These are phyloP conservation scores for Petrocephalus zakoni DNA, from an alignment of 2,113 vertebrate species.

Conservation along the genomic window DNA sequence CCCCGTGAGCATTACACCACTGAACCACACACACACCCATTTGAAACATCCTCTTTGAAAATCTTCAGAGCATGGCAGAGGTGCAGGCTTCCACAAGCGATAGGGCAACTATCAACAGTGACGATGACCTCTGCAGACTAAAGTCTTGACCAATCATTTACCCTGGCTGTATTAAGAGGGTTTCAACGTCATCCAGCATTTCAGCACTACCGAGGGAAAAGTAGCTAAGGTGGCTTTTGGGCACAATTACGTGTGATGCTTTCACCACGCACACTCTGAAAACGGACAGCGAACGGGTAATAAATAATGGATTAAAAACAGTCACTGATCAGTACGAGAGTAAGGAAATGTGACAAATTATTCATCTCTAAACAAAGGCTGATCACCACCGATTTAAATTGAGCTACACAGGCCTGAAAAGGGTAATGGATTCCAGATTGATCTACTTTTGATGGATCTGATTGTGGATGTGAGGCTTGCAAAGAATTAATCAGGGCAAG, in stretches of 20 bases:
- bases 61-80: conserved; percentile 8
- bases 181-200: background rate
- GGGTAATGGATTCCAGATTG: conserved; percentile 76
- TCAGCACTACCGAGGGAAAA: background rate
- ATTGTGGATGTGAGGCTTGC: conserved; percentile 57
- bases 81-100: background rate
- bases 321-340: background rate
- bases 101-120: background rate
- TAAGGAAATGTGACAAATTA: conserved; percentile 11
- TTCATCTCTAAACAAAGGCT: conserved; percentile 20
- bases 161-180: background rate
- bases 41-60: background rate
- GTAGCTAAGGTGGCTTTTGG: background rate
- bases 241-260: background rate
- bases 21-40: background rate
- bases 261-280: background rate
- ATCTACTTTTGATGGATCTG: conserved; percentile 62
- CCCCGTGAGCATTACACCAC: background rate
- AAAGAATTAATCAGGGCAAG: conserved; percentile 63
- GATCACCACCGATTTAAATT: conserved; percentile 19
- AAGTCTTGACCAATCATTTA: background rate
- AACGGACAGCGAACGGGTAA: background rate
- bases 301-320: conserved; percentile 17
- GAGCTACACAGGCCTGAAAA: conserved; percentile 21
- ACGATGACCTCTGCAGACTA: background rate